Conservation (phyloP, 2,797 vertebrate genomes). For the Columba guinea region DNA sequence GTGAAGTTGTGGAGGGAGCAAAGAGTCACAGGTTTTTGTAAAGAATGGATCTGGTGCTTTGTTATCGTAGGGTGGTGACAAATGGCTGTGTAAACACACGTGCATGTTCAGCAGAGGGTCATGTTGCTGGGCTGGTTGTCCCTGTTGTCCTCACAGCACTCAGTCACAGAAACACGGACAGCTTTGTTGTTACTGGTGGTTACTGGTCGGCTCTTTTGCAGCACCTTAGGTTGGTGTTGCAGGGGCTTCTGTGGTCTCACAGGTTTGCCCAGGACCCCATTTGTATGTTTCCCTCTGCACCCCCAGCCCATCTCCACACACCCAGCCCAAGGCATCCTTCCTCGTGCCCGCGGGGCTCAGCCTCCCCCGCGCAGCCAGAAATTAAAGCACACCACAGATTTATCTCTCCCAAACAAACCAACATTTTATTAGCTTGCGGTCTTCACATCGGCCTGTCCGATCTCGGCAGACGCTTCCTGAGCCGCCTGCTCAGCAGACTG, state of each 20-base stretch:
- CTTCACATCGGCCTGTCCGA: background rate
- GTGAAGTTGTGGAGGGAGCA: background rate
- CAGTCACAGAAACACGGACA: accelerated
- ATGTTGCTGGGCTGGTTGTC: accelerated
- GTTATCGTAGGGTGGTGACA: background rate
- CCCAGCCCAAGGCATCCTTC: no score
- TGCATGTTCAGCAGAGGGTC: accelerated
- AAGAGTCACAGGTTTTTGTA: background rate
- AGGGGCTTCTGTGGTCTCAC: background rate
- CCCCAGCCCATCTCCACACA: background rate
- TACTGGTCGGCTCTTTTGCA: background rate
- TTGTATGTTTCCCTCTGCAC: background rate
- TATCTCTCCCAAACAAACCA: background rate
- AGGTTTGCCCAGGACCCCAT: background rate
- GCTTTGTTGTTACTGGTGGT: no score
- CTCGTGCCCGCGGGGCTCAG: background rate
- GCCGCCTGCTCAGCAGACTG: background rate
- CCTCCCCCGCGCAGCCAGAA: accelerated
- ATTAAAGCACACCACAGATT: background rate
- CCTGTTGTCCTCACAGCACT: background rate
- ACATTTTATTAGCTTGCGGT: background rate
- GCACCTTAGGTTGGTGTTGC: accelerated
- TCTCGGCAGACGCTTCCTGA: background rate
- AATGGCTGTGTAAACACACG: no score
- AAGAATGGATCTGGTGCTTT: background rate